phyloP scores from a whole-genome alignment of 2,113 vertebrate genomes.

The Datnioides undecimradiatus region DNA sequence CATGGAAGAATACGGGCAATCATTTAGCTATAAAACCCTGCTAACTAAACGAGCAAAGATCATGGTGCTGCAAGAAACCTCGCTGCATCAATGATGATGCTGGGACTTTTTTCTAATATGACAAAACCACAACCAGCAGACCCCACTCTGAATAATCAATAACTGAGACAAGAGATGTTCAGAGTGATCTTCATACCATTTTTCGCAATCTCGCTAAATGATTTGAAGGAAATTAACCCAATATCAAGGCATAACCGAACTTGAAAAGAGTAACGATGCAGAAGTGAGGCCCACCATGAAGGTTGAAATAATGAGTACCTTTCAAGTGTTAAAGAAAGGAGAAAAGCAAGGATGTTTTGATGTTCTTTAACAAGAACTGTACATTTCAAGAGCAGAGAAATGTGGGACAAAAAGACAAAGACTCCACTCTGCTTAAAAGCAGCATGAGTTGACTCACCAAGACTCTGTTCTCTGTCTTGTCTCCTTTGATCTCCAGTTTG shows the following conservation, averaged over 20 bases:
- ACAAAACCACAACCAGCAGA: not conserved
- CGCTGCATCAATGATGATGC: not conserved
- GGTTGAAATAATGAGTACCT: not conserved
- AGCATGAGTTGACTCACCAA: slow-evolving; percentile 90
- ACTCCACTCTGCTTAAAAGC: not conserved
- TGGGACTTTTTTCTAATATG: not conserved
- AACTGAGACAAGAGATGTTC: not conserved
- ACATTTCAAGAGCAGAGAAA: slow-evolving; percentile 15
- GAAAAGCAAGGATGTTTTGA: not conserved
- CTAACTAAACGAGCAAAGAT: not conserved
- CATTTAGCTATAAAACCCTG: not conserved
- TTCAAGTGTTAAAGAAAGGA: not conserved
- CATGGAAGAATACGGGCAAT: not conserved
- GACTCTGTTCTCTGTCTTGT: slow-evolving; percentile 96
- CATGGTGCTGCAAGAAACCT: not conserved
- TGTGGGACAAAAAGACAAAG: slow-evolving; percentile 7
- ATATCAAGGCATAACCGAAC: not conserved
- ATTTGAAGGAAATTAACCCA: not conserved
- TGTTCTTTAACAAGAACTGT: not conserved
- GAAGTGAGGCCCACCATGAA: not conserved
- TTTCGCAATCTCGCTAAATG: not conserved
- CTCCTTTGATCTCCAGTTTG: slow-evolving; percentile 95
- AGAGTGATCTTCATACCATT: not conserved
- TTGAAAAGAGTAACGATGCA: not conserved
- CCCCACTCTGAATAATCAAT: not conserved